A percentile compares a stretch with the other conserved stretches of the same genome.
Evolutionary conservation across 2,797 vertebrate genomes (phyloP).

Genomic region (Setipinna tenuifilis): DNA sequence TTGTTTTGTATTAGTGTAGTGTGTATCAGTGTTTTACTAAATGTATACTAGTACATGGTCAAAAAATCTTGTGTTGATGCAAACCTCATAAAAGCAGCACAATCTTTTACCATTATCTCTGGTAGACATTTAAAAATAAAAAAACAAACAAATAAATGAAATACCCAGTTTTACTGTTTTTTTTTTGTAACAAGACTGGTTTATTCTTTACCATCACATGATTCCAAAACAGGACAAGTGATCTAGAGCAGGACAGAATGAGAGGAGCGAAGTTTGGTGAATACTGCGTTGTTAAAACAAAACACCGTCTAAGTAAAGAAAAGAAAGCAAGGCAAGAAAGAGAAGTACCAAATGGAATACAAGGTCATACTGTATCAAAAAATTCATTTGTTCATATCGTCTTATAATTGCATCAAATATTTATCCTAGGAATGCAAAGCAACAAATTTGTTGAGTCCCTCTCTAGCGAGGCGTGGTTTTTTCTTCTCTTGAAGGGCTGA

Average conservation of each 20-base stretch:
- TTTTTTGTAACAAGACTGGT: constrained; percentile 52
- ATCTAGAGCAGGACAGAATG: constrained; percentile 66
- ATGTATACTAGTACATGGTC: too few species aligned
- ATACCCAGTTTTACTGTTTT: background rate
- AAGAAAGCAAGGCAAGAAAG: constrained; percentile 79
- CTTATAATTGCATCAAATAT: constrained; percentile 78
- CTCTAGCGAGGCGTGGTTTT: constrained; percentile 57
- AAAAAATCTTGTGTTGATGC: too few species aligned
- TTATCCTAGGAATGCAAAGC: constrained; percentile 79
- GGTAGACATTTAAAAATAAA: background rate
- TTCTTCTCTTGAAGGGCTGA: constrained; percentile 56
- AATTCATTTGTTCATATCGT: constrained; percentile 67
- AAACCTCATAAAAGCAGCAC: background rate
- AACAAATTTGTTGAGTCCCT: constrained; percentile 71
- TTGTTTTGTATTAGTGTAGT: too few species aligned
- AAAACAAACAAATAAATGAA: background rate
- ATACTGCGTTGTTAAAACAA: constrained; percentile 76
- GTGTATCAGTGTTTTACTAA: too few species aligned
- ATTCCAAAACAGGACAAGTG: constrained; percentile 47
- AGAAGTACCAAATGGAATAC: constrained; percentile 75
- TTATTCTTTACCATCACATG: constrained; percentile 55
- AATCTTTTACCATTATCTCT: background rate
- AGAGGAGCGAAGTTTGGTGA: constrained; percentile 78
- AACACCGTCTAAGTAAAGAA: constrained; percentile 77
- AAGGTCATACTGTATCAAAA: constrained; percentile 79